These are phyloP conservation scores for Microctenopoma stevenorrisi DNA, from an alignment of 2,797 vertebrate genomes.

Conservation along the genomic window DNA sequence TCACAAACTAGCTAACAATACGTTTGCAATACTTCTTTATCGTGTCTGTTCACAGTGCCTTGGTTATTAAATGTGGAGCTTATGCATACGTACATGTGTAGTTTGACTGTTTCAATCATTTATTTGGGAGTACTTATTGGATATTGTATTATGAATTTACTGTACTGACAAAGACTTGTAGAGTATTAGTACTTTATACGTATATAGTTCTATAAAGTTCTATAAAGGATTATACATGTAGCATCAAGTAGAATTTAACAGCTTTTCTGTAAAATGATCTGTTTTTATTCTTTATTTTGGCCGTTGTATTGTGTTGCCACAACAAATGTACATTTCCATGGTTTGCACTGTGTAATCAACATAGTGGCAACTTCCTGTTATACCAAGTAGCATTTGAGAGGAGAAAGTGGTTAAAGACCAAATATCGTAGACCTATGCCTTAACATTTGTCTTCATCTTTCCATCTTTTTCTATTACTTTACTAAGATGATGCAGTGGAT, in stretches of 20 bases:
- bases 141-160: constrained; percentile 11
- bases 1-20: background rate
- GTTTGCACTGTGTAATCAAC: constrained; percentile 32
- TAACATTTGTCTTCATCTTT: constrained; percentile 56
- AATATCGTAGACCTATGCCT: constrained; percentile 55
- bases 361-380: constrained; percentile 19
- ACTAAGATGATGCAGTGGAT: constrained; percentile 35
- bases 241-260: constrained; percentile 3
- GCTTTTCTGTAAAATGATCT: constrained; percentile 1
- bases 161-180: constrained; percentile 28
- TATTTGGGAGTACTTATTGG: background rate
- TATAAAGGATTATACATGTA: constrained; percentile 3
- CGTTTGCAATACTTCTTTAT: constrained; percentile 9
- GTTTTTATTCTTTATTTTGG: constrained; percentile 34
- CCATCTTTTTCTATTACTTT: constrained; percentile 17
- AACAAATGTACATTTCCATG: background rate
- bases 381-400: constrained; percentile 33
- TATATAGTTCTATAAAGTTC: background rate
- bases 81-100: constrained; percentile 10
- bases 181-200: constrained; percentile 17
- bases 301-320: constrained; percentile 27
- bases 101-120: constrained; percentile 19
- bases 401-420: constrained; percentile 57
- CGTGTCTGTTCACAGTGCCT: constrained; percentile 58
- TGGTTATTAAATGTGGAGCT: constrained; percentile 46